These are phyloP conservation scores for Myiozetetes cayanensis DNA, from an alignment of 2,113 vertebrate species.

Conservation along the genomic window DNA sequence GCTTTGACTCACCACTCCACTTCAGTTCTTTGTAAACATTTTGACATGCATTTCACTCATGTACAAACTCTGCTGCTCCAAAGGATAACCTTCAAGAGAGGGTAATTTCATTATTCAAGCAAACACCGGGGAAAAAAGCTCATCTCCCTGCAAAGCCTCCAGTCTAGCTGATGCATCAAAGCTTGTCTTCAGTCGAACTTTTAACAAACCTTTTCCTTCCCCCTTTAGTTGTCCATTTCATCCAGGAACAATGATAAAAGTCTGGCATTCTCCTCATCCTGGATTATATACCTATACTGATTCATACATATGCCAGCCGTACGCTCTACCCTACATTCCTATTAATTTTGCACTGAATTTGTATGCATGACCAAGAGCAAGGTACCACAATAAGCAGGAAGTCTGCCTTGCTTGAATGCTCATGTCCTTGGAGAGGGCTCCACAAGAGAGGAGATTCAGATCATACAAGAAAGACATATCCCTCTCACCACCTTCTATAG, in stretches of 20 bases:
- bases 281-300: neutral
- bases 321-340: fast-evolving
- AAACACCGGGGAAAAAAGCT: neutral
- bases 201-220: neutral
- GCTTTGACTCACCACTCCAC: constrained; percentile 1
- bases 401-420: neutral
- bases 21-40: constrained; percentile 58
- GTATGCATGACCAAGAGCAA: neutral
- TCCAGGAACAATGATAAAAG: neutral
- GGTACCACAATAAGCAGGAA: neutral
- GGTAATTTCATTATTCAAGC: neutral
- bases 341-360: neutral
- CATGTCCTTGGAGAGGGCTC: neutral
- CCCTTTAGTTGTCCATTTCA: neutral
- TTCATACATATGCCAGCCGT: neutral
- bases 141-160: neutral
- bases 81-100: constrained; percentile 15
- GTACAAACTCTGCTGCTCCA: neutral
- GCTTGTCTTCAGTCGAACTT: neutral
- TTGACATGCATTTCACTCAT: constrained; percentile 34
- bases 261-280: neutral
- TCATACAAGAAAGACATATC: fast-evolving
- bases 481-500: neutral
- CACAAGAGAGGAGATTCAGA: neutral
- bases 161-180: neutral